Conservation (phyloP, 2,888 invertebrate genomes). For the Eurois occulta region DNA sequence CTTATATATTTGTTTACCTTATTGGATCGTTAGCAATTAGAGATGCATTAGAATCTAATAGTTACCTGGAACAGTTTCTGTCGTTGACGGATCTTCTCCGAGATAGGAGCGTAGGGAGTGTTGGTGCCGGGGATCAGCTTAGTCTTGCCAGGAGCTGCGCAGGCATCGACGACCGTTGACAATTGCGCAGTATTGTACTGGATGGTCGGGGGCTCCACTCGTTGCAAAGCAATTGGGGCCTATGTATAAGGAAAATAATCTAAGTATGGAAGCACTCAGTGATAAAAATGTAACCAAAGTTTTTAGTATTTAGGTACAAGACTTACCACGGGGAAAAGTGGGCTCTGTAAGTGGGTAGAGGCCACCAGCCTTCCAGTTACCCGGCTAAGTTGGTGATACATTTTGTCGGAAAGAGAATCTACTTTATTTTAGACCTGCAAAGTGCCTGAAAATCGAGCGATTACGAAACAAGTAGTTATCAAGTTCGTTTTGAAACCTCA, state of each 20-base stretch:
- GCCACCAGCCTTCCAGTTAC: conserved; percentile 85
- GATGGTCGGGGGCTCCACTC: conserved; percentile 84
- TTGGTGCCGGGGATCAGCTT: conserved; percentile 86
- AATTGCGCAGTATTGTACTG: conserved; percentile 83
- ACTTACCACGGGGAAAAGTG: conserved; percentile 88
- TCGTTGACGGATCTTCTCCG: conserved; percentile 79
- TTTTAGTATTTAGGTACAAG: conserved; percentile 51
- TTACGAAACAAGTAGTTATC: conserved; percentile 87
- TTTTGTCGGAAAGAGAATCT: conserved; percentile 70
- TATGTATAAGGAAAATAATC: conserved; percentile 64
- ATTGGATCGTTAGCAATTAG: background rate
- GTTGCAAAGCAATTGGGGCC: conserved; percentile 87
- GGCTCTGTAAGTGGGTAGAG: conserved; percentile 83
- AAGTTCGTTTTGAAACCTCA: conserved; percentile 73
- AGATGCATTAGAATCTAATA: conserved; percentile 10
- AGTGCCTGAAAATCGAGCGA: conserved; percentile 77
- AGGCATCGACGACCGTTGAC: conserved; percentile 84
- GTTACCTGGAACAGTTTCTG: conserved; percentile 86
- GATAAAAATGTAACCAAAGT: conserved; percentile 57
- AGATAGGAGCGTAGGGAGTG: conserved; percentile 80
- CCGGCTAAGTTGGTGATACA: conserved; percentile 88
- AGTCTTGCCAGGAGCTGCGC: conserved; percentile 78
- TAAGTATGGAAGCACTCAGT: conserved; percentile 19
- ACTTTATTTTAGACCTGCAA: conserved; percentile 58
- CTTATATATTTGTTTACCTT: background rate